phyloP scores from a whole-genome alignment of 2,888 invertebrate genomes.

The Achlya flavicornis region DNA sequence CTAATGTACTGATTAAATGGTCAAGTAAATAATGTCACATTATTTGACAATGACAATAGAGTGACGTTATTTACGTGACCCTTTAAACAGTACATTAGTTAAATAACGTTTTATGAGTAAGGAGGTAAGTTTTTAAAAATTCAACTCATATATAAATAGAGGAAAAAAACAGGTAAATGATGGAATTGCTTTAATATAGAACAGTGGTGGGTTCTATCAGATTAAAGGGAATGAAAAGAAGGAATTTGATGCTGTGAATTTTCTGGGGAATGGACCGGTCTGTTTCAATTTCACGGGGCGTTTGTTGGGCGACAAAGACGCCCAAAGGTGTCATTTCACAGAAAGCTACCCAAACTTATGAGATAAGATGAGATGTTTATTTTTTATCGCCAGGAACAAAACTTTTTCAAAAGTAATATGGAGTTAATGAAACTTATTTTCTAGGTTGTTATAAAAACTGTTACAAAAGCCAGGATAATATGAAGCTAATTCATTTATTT shows the following conservation, averaged over 20 bases:
- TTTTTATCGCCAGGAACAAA: constrained; percentile 57
- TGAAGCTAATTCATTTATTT: too few relatives aligned
- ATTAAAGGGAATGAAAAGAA: constrained; percentile 59
- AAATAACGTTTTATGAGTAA: too few relatives aligned
- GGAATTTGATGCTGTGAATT: constrained; percentile 57
- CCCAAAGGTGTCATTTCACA: constrained; percentile 79
- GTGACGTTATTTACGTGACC: too few relatives aligned
- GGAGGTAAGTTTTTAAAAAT: too few relatives aligned
- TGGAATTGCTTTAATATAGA: constrained; percentile 6
- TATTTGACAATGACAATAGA: too few relatives aligned
- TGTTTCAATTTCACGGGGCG: constrained; percentile 82
- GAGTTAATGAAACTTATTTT: constrained; percentile 2
- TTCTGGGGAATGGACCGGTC: constrained; percentile 67
- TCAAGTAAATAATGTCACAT: too few relatives aligned
- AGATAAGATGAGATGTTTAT: constrained; percentile 64
- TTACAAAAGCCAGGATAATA: too few relatives aligned
- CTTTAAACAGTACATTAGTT: too few relatives aligned
- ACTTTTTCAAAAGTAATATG: constrained; percentile 32
- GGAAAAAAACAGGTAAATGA: too few relatives aligned
- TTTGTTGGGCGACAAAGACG: constrained; percentile 78
- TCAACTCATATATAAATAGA: too few relatives aligned
- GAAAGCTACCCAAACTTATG: constrained; percentile 70
- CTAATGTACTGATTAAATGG: too few relatives aligned
- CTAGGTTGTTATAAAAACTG: background rate
- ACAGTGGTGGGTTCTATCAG: constrained; percentile 34